These are phyloP conservation scores for Drosophila macrospina DNA, from an alignment of 2,888 invertebrate genomes.

Conservation along the genomic window DNA sequence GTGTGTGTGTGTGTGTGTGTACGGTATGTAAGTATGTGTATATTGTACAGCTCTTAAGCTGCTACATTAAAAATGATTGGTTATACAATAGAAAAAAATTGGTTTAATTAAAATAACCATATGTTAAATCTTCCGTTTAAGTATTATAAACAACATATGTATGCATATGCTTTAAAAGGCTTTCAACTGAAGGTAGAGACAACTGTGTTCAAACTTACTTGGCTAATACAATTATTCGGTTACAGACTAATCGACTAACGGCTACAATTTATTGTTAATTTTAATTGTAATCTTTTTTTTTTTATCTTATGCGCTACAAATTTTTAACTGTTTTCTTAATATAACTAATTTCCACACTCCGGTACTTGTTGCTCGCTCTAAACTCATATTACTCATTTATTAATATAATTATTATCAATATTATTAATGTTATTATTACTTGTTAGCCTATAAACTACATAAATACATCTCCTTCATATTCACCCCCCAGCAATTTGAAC, in stretches of 20 bases:
- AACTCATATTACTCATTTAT: constrained; percentile 13
- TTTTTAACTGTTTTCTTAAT: constrained; percentile 39
- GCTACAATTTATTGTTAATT: constrained; percentile 26
- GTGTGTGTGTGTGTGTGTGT: constrained; percentile 7
- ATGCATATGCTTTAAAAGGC: constrained; percentile 20
- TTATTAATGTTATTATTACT: constrained; percentile 10
- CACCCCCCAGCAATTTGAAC: constrained; percentile 2
- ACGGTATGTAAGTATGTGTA: not conserved
- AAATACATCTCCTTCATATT: constrained; percentile 45
- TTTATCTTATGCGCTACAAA: constrained; percentile 38
- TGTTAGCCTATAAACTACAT: constrained; percentile 44
- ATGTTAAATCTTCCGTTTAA: constrained; percentile 39
- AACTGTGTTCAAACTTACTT: constrained; percentile 36
- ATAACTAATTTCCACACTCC: constrained; percentile 26
- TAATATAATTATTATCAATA: constrained; percentile 12
- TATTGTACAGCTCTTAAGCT: constrained; percentile 4
- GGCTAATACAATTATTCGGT: constrained; percentile 49
- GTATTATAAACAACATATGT: constrained; percentile 10
- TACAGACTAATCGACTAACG: constrained; percentile 38
- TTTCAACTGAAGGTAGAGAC: constrained; percentile 32
- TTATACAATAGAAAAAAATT: constrained; percentile 21
- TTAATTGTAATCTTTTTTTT: not conserved
- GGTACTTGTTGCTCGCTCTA: constrained; percentile 23
- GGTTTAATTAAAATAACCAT: constrained; percentile 47
- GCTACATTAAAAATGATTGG: constrained; percentile 20